These are phyloP conservation scores for Odocoileus hemionus DNA, from an alignment of 2,113 vertebrate genomes.

Conservation along the genomic window DNA sequence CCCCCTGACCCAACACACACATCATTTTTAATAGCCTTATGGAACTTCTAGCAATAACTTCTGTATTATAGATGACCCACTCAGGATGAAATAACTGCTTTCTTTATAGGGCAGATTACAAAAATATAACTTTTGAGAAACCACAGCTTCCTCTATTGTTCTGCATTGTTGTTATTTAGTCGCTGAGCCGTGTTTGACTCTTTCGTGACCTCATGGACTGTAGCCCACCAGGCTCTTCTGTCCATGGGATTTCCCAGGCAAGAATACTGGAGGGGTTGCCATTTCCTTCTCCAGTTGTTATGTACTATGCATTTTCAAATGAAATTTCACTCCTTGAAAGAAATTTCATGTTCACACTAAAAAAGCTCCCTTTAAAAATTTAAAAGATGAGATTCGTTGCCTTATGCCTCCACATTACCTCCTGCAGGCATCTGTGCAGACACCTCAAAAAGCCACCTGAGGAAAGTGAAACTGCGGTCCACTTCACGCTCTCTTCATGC, in stretches of 20 bases:
- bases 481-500: background rate
- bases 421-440: no score
- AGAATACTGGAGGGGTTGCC: background rate
- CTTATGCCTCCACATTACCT: background rate
- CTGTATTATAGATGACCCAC: background rate
- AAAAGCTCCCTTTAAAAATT: background rate
- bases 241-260: background rate
- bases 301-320: background rate
- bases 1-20: accelerated
- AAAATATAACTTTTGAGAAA: background rate
- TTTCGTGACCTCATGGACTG: background rate
- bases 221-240: background rate
- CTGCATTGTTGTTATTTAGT: background rate
- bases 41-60: background rate
- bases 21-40: background rate
- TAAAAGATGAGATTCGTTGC: background rate
- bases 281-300: background rate
- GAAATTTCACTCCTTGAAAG: background rate
- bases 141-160: background rate
- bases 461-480: background rate
- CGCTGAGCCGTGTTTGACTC: accelerated
- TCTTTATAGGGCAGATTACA: background rate
- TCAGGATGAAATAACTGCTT: background rate
- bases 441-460: background rate
- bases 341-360: background rate